phyloP scores from a whole-genome alignment of 2,888 invertebrate genomes.

The Monoplex corrugatus region DNA sequence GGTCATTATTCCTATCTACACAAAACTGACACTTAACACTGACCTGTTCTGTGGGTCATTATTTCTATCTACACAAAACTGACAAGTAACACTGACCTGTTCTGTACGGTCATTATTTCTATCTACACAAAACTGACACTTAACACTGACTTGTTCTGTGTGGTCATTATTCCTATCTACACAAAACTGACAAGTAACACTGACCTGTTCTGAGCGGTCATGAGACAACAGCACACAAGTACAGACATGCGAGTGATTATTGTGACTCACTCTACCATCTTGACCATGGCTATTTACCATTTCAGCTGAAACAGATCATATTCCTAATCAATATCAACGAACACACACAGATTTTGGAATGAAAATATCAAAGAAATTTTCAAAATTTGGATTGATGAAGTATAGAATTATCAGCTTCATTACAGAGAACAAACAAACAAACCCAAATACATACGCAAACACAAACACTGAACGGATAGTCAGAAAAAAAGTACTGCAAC shows the following conservation, averaged over 20 bases:
- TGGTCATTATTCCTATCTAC: background rate
- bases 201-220: slow-evolving; percentile 69
- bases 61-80: background rate
- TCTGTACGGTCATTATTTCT: too few relatives aligned
- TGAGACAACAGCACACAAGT: slow-evolving; percentile 67
- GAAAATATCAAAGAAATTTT: background rate
- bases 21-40: background rate
- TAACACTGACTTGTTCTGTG: background rate
- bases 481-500: too few relatives aligned
- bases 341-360: background rate
- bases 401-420: too few relatives aligned
- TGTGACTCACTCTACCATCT: slow-evolving; percentile 13
- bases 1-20: too few relatives aligned
- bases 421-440: background rate
- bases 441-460: background rate
- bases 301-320: too few relatives aligned
- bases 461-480: too few relatives aligned
- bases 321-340: background rate
- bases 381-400: background rate
- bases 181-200: background rate
- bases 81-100: too few relatives aligned
- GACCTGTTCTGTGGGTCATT: background rate
- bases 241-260: slow-evolving; percentile 73
- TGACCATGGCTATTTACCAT: background rate
- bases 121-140: background rate